Percentiles rank a stretch among this genome's conserved stretches.
These are phyloP conservation scores for Theropithecus gelada DNA, from an alignment of 2,113 vertebrate genomes.

Conservation along the genomic window DNA sequence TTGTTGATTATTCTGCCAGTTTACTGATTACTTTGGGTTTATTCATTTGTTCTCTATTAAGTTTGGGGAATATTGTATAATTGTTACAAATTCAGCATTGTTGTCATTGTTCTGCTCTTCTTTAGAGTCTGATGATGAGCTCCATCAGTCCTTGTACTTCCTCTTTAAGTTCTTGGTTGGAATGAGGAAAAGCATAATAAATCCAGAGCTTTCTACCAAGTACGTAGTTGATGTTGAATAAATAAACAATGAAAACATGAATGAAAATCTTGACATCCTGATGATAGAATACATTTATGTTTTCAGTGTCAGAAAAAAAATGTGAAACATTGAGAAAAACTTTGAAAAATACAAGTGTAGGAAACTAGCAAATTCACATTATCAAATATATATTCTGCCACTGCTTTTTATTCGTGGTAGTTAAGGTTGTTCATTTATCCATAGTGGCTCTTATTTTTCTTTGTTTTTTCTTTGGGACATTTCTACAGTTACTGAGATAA, in stretches of 20 bases:
- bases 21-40: conserved; percentile 38
- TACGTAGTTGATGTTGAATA: neutral
- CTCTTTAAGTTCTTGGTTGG: neutral
- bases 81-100: neutral
- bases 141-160: neutral
- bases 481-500: conserved; percentile 33
- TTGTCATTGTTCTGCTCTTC: conserved; percentile 34
- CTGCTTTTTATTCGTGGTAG: neutral
- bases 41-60: conserved; percentile 51
- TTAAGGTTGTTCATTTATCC: conserved; percentile 36
- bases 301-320: neutral
- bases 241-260: neutral
- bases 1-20: conserved; percentile 33
- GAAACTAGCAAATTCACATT: neutral
- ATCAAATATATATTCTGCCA: conserved; percentile 8
- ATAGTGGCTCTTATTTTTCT: neutral
- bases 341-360: neutral
- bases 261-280: neutral
- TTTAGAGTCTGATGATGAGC: conserved; percentile 4
- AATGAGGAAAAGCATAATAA: neutral
- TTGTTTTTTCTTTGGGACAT: conserved; percentile 5
- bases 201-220: neutral
- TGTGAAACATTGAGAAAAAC: neutral
- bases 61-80: neutral
- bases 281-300: neutral